A percentile compares a stretch with the other conserved stretches of the same genome.
Evolutionary conservation across 1,140 invertebrate genomes (phyloP).

Genomic region (Lordiphosa collinella): DNA sequence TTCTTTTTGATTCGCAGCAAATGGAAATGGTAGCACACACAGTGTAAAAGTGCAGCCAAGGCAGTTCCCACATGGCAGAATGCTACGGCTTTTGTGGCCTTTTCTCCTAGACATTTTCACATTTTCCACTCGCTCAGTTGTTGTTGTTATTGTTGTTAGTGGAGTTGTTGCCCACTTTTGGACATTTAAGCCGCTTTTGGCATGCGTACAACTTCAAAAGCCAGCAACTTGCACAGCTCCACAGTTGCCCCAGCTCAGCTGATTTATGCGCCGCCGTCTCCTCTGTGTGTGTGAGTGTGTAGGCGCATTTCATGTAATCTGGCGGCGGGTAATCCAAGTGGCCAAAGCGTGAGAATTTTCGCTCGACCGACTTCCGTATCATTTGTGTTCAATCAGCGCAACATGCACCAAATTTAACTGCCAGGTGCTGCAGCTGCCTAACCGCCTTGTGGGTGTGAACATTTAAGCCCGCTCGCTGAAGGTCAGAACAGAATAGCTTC

Average conservation of each 20-base stretch:
- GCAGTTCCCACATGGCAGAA: conserved; percentile 61
- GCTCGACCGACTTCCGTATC: conserved; percentile 73
- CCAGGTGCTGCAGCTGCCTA: conserved; percentile 56
- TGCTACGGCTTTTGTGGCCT: conserved; percentile 50
- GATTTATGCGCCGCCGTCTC: conserved; percentile 7
- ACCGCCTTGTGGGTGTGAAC: conserved; percentile 53
- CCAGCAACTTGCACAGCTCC: conserved; percentile 50
- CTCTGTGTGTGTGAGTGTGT: conserved; percentile 37
- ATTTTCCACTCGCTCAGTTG: conserved; percentile 59
- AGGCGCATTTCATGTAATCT: conserved; percentile 76
- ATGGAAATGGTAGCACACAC: conserved; percentile 18
- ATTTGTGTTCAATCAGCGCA: conserved; percentile 73
- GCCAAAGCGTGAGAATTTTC: conserved; percentile 75
- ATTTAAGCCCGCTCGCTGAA: conserved; percentile 24
- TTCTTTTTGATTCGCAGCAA: conserved; percentile 30
- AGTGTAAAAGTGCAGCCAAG: conserved; percentile 8
- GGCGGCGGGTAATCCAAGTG: conserved; percentile 67
- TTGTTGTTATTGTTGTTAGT: conserved; percentile 31
- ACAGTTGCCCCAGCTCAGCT: conserved; percentile 14
- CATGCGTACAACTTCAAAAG: conserved; percentile 72
- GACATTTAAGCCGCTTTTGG: conserved; percentile 78
- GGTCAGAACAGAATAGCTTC: conserved; percentile 21
- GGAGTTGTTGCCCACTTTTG: conserved; percentile 70
- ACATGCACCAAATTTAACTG: conserved; percentile 73
- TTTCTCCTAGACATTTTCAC: conserved; percentile 71